phyloP scores from a whole-genome alignment of 2,113 vertebrate species.

The Crocuta crocuta region DNA sequence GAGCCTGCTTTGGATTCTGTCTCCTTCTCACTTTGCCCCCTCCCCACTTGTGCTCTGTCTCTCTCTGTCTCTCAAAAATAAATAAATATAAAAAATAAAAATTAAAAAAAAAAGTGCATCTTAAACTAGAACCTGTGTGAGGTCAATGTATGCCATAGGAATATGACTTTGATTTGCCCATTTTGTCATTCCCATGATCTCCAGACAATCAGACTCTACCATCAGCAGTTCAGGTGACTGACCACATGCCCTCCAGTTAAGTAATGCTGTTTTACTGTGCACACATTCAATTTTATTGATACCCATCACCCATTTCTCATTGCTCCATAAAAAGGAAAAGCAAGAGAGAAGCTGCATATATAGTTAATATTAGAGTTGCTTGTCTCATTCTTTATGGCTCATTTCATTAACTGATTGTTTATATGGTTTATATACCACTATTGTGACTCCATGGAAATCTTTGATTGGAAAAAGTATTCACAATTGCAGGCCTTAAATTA shows the following conservation, averaged over 20 bases:
- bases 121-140: neutral
- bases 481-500: conserved; percentile 23
- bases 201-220: neutral
- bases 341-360: neutral
- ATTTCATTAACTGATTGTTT: conserved; percentile 69
- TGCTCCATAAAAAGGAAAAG: neutral
- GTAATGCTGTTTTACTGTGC: neutral
- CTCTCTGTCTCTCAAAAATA: no score
- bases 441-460: conserved; percentile 26
- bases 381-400: conserved; percentile 40
- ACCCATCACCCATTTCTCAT: neutral
- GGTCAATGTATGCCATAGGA: neutral
- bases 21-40: no score
- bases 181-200: neutral
- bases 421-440: conserved; percentile 36
- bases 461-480: conserved; percentile 65
- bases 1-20: no score
- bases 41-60: no score
- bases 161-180: neutral
- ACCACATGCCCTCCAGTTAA: neutral
- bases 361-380: neutral
- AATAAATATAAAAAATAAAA: no score
- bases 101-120: neutral
- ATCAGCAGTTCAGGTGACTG: neutral
- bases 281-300: neutral